Evolutionary conservation across 2,113 vertebrate species (phyloP), one percentile per base, ranked within the genome.

Genomic region (Nicator chloris): DNA sequence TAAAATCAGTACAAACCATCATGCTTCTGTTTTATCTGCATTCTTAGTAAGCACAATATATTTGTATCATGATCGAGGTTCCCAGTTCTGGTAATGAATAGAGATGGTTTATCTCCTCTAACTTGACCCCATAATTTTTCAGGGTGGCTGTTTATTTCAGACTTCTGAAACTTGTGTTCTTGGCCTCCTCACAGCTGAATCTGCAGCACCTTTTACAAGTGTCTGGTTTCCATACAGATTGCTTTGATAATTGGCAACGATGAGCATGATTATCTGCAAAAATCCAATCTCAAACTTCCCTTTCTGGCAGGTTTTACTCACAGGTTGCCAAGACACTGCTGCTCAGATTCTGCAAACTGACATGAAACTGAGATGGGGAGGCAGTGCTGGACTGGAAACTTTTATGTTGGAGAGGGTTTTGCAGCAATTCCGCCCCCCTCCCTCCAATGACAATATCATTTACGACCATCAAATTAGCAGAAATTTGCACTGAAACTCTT

Each of bases 341-440:
- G 47, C 42, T 79, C 65, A 71, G 70, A 39, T 68, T 90, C 71
- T 93, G 40, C 47, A 90, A 71, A 39, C 14, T 21, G 49, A 44
- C 2, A 1, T 11, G 44, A 76, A 85, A 68, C 15, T 22, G 82
- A 90, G 37, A 33, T 2, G 12, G 31, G 8, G 51, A 71, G 17
- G 17, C 15, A 31, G 14, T 16, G 27, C 40, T 40, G 45, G 33
- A 33, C 17, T 63, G 75, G 66, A 94, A 93, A 79, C 19, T 21
- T 79, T 14, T 27, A 28, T 51, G 19, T 30, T 51, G 44, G 88
- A 64, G 70, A 79, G 30, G 23, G 10, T 63, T 92, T 82, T 84
- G 60, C 23, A 54, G 45, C 19, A 80, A 72, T 76, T 49, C 8
- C 0, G 0, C 5, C 1, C 3, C 4, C 3, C 19, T 6, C 1